Percentiles rank a stretch among this genome's conserved stretches.
phyloP scores from a whole-genome alignment of 2,113 vertebrate genomes.

The Neolamprologus kungweensis region DNA sequence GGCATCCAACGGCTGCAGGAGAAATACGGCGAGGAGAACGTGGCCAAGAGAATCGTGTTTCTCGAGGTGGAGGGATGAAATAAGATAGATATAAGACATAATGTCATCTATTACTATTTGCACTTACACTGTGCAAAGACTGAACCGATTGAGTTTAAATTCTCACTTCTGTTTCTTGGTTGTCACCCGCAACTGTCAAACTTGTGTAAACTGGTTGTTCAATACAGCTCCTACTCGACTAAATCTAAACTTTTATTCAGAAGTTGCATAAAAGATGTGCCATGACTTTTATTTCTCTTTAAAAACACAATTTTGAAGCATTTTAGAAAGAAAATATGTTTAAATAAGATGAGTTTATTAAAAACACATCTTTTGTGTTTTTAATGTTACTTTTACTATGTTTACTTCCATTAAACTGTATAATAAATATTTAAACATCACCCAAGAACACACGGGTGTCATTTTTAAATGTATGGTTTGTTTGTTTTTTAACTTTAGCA shows the following conservation, averaged over 20 bases:
- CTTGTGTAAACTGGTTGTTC: not conserved
- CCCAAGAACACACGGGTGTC: not conserved
- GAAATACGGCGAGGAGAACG: slow-evolving; percentile 52
- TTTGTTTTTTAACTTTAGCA: not conserved
- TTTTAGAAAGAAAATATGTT: not conserved
- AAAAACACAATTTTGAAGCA: not conserved
- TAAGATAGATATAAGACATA: not conserved
- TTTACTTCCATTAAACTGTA: not conserved
- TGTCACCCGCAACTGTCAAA: not conserved
- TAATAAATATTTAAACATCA: not conserved
- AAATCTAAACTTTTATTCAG: not conserved
- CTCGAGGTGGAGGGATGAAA: slow-evolving; percentile 40
- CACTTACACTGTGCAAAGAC: not conserved
- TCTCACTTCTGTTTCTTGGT: not conserved
- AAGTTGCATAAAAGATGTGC: not conserved
- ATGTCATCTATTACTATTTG: not conserved
- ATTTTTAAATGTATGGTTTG: not conserved
- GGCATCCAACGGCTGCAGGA: slow-evolving; percentile 30
- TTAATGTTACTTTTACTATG: not conserved
- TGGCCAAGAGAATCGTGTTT: slow-evolving; percentile 60
- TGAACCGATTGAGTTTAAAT: not conserved
- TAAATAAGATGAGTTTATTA: not conserved
- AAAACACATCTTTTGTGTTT: not conserved
- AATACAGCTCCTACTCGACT: not conserved
- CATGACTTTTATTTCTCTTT: not conserved